Evolutionary conservation across 2,797 vertebrate genomes (phyloP).

Genomic region (Anomalospiza imberbis): DNA sequence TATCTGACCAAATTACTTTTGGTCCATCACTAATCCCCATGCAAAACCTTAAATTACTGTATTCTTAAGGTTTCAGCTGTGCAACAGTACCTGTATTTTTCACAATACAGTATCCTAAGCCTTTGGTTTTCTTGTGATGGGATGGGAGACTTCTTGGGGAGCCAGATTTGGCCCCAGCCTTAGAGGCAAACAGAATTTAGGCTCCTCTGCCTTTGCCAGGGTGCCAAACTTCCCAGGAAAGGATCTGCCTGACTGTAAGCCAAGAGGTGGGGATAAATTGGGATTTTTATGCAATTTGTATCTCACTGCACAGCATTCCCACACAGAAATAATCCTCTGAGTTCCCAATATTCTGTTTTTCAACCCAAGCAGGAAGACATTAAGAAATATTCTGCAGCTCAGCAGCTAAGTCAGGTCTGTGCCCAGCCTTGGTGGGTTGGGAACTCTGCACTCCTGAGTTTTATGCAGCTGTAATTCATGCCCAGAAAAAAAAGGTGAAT

Average conservation of each 20-base stretch:
- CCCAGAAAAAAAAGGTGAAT: not conserved
- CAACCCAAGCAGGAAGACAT: not conserved
- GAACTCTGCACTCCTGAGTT: not conserved
- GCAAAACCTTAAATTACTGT: not conserved
- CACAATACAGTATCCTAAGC: accelerated
- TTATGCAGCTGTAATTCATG: not conserved
- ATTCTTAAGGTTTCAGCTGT: not conserved
- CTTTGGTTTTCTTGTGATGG: not conserved
- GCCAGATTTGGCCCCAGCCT: not conserved
- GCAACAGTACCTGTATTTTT: not conserved
- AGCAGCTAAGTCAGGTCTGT: not conserved
- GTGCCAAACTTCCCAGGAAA: not conserved
- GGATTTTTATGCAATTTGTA: not conserved
- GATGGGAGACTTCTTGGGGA: not conserved
- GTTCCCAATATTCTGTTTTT: not conserved
- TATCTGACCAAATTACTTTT: not conserved
- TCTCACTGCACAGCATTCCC: not conserved
- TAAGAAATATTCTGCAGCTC: not conserved
- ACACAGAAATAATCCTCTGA: not conserved
- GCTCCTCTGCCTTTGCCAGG: not conserved
- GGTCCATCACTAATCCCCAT: not conserved
- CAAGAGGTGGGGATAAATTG: not conserved
- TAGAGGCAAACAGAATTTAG: not conserved
- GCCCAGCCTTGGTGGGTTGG: accelerated
- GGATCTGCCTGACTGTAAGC: not conserved